Evolutionary conservation across 2,797 vertebrate genomes (phyloP).

Genomic region (Liasis olivaceus): DNA sequence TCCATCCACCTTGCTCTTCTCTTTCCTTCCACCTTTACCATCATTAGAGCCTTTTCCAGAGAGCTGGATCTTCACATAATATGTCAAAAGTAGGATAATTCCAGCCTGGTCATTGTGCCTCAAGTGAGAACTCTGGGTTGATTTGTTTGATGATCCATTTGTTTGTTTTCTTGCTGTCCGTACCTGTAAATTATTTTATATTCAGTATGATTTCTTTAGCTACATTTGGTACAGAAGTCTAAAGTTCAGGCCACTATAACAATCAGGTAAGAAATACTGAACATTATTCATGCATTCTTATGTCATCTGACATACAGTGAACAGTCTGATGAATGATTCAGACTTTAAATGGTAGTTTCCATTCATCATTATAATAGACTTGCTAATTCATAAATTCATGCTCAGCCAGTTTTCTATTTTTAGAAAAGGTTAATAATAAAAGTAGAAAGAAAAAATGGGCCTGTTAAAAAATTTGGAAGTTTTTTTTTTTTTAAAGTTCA

Average conservation of each 20-base stretch:
- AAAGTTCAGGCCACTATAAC: constrained; percentile 74
- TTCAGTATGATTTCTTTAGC: constrained; percentile 58
- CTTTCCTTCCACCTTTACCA: not conserved
- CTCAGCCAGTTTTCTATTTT: constrained; percentile 78
- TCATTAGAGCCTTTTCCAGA: not conserved
- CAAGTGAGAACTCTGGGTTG: not conserved
- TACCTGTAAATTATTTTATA: constrained; percentile 47
- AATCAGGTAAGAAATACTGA: constrained; percentile 70
- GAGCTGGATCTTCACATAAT: not conserved
- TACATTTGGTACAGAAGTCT: constrained; percentile 56
- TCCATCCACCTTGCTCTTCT: too few relatives aligned
- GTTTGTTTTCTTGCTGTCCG: too few relatives aligned
- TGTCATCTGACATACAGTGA: constrained; percentile 76
- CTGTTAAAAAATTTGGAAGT: constrained; percentile 76
- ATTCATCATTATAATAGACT: constrained; percentile 82
- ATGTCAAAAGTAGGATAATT: not conserved
- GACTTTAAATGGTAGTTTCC: constrained; percentile 80
- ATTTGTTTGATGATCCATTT: not conserved
- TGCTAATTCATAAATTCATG: constrained; percentile 81
- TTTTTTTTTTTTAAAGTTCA: constrained; percentile 63
- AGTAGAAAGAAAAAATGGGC: constrained; percentile 69
- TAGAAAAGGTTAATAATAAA: constrained; percentile 78
- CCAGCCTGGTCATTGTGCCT: not conserved
- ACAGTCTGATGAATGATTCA: constrained; percentile 78
- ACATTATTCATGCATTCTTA: constrained; percentile 71